A percentile compares a stretch with the other conserved stretches of the same genome.
phyloP scores from a whole-genome alignment of 2,797 vertebrate genomes.

The Toxotes lorentzi region DNA sequence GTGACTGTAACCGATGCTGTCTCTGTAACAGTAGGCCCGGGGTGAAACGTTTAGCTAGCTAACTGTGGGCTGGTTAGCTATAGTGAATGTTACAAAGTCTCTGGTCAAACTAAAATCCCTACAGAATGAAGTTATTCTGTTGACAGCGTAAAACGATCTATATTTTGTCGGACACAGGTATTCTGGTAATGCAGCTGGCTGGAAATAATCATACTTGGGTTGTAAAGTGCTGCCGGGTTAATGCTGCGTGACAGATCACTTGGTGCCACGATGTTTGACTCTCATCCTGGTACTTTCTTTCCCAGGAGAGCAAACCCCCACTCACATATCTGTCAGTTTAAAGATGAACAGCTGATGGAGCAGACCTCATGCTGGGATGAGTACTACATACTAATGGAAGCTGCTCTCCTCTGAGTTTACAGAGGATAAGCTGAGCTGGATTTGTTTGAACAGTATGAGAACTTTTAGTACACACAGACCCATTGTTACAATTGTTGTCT shows the following conservation, averaged over 20 bases:
- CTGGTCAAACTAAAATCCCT: neutral
- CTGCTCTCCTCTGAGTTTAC: neutral
- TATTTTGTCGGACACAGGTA: accelerated
- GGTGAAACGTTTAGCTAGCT: constrained; percentile 45
- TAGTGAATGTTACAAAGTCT: constrained; percentile 6
- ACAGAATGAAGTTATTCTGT: accelerated
- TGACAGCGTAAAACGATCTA: neutral
- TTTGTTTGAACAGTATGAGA: neutral
- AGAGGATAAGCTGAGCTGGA: neutral
- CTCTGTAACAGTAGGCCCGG: neutral
- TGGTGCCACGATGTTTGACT: constrained; percentile 38
- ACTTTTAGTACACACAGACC: neutral
- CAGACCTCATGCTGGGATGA: neutral
- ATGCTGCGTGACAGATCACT: constrained; percentile 21
- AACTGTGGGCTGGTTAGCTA: constrained; percentile 38
- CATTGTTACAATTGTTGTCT: neutral
- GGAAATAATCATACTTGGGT: neutral
- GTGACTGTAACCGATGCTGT: neutral
- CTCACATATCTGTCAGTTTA: constrained; percentile 2
- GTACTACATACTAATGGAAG: neutral
- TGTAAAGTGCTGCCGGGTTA: constrained; percentile 3
- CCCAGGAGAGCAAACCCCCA: neutral
- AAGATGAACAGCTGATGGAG: neutral
- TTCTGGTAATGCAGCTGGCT: accelerated
- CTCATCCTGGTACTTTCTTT: neutral